phyloP scores from a whole-genome alignment of 2,113 vertebrate species.

The Elgaria multicarinata region DNA sequence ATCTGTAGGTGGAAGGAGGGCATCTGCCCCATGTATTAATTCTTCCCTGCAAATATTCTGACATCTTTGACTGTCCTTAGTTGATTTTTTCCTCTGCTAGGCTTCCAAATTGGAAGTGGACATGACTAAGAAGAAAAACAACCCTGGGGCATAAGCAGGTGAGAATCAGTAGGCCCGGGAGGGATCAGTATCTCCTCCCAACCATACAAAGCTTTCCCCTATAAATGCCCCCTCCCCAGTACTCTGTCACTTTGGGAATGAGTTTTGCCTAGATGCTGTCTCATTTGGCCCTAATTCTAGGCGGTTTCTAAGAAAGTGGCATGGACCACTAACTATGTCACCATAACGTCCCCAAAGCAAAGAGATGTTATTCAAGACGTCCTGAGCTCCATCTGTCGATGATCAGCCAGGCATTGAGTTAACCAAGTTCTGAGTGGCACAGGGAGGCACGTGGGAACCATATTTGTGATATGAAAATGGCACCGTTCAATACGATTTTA shows the following conservation, averaged over 20 bases:
- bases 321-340: neutral
- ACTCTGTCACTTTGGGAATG: neutral
- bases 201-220: no score
- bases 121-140: neutral
- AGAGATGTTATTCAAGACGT: conserved; percentile 42
- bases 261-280: neutral
- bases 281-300: conserved; percentile 3
- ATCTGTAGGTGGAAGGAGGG: neutral
- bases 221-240: neutral
- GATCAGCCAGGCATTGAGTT: conserved; percentile 28
- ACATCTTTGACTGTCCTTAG: neutral
- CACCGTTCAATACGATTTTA: conserved; percentile 69
- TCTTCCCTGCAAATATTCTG: neutral
- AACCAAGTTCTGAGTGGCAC: conserved; percentile 45
- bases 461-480: conserved; percentile 63
- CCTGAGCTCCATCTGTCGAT: conserved; percentile 37
- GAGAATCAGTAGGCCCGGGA: neutral
- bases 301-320: conserved; percentile 12
- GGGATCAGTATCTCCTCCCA: neutral
- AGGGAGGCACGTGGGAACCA: conserved; percentile 51
- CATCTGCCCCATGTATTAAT: no score
- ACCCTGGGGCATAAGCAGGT: no score
- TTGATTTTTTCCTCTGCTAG: neutral
- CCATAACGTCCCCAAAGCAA: conserved; percentile 42
- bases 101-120: neutral